Evolutionary conservation across 2,113 vertebrate genomes (phyloP).

Genomic region (Herpailurus yagouaroundi): DNA sequence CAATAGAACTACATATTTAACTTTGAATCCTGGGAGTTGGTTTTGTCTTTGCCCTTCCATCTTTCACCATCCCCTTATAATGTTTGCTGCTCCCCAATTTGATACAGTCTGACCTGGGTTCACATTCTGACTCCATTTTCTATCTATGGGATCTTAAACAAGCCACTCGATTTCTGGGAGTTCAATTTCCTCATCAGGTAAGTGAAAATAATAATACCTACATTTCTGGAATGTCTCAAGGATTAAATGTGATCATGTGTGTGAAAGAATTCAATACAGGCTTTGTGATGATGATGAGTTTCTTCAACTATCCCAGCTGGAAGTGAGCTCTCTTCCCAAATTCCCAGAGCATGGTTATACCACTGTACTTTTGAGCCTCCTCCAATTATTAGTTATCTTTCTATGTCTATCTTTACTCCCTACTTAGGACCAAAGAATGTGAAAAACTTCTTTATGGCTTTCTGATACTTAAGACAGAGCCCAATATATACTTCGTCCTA

Average conservation of each 20-base stretch:
- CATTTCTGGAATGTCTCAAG: background rate
- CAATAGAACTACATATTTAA: background rate
- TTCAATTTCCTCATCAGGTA: background rate
- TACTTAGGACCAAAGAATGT: background rate
- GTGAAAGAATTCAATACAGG: background rate
- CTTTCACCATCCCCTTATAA: background rate
- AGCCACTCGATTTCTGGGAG: background rate
- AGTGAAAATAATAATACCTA: slow-evolving; percentile 20
- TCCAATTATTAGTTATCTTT: background rate
- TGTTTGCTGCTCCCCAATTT: background rate
- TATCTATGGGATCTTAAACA: background rate
- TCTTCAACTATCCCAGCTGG: background rate
- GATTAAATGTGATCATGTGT: slow-evolving; percentile 19
- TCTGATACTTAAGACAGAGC: background rate
- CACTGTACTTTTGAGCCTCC: background rate
- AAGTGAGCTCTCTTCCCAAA: background rate
- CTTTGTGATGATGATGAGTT: background rate
- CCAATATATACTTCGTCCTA: background rate
- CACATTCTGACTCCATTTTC: background rate
- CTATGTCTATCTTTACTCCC: background rate
- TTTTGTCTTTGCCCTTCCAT: background rate
- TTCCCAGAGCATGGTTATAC: background rate
- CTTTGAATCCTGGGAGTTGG: background rate
- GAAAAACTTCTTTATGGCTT: background rate
- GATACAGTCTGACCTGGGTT: background rate